Evolutionary conservation across 2,888 invertebrate genomes (phyloP), one percentile per base, ranked within the genome.

Genomic region (Eilema sororculum): DNA sequence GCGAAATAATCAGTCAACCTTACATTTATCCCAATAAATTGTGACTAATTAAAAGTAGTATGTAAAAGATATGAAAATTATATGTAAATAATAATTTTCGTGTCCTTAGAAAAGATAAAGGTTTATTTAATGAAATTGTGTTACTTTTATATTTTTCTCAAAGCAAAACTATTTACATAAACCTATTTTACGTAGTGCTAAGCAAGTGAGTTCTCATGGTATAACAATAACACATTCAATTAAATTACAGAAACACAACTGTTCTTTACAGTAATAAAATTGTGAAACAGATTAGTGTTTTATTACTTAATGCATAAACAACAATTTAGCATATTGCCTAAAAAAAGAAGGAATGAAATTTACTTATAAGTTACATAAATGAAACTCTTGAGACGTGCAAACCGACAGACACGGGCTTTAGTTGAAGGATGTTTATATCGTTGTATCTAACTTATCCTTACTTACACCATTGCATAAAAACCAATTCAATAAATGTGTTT

Each of bases 81-180:
- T 75, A 76, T 74, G 30, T 76, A 74, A 67, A 72, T 68, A 74
- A 75, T 76, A 63, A 72, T 74, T 78, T 73, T 74, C 61, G 71
- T 73, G 76, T 76, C 78, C 67, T 76, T 74, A 74, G 75, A 73
- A 74, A 72, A 74, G 69, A 75, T 73, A 77, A 67, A 75, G 82
- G 81, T 82, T 83, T 79, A 86, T 37, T 87, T 84, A 84, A 82
- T 83, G 76, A 86, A 86, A 84, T 85, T 82, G 73, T 59, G 72
- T 78, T 78, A 76, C 72, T 72, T 76, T 64, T 75, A 77, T 80
- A 81, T 81, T 81, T 78, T 84, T 86, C 79, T 85, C 84, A 86
- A 90, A 89, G 89, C 89, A 90, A 89, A 89, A 87, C 89, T 94
- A 94, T 94, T 91, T 93, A 94, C 93, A 93, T 90, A 91, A 90